Base-by-base conservation (phyloP, 2,888 invertebrate species). In the Heliconius ethilla region DNA sequence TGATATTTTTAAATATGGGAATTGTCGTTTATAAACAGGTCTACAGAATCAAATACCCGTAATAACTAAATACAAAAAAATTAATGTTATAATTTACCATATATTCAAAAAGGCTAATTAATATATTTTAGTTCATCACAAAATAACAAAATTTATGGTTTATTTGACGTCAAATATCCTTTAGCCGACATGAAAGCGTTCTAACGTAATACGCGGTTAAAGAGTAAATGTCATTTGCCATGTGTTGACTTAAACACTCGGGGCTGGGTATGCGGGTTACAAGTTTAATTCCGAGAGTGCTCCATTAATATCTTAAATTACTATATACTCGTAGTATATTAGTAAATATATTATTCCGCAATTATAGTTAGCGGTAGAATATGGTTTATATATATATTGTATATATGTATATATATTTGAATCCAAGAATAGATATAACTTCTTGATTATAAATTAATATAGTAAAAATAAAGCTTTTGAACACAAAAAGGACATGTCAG, bases 141-240 rank as follows among this genome's bases (percentile, higher is more conserved):
- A 22, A n/a, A 29, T 70, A 29, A 4, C 55, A 70, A 11, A 22
- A 29, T 55, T 5, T 29, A 29, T 33, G 10, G 22, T 55, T 70
- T 55, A 55, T 70, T 55, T 70, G 51, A 55, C 33, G 11, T 55
- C 33, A 55, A 55, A 70, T 55, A 55, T 70, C 55, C 70, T n/a
- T 51, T 72, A 10, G n/a, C 55, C 15, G 51, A 33, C 33, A 55
- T 55, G 70, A 72, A 40, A 37, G 73, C 37, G n/a, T 40, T 69
- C 40, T 45, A 40, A 27, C 25, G n/a, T 22, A 25, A 63, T 74
- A 33, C 6, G 73, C 2, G 73, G 63, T 25, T 63, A 63, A 40
- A 63, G 25, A 74, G 73, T 74, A 40, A 74, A 74, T 63, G 63
- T 74, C 73, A 74, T 74, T 37, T 74, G 18, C n/a, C 62, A 40